Percentiles rank a stretch among this genome's conserved stretches.
Conservation (phyloP, 2,113 vertebrate species). For the Mobula birostris region DNA sequence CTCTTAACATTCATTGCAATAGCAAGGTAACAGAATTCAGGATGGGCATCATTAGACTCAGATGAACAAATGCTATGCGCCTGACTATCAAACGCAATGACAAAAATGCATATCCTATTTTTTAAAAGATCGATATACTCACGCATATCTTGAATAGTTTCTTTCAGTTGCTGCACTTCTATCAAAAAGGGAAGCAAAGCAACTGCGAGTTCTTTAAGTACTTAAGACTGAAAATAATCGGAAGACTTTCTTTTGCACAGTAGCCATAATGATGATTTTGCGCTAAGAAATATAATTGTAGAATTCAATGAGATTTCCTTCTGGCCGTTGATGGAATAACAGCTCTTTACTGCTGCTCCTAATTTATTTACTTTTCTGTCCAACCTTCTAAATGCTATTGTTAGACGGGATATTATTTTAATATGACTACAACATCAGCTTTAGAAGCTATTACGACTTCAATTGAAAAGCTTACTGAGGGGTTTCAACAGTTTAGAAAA, state of each 20-base stretch:
- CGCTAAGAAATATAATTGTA: background rate
- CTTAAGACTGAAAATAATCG: background rate
- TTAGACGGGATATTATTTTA: too few species aligned
- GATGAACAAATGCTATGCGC: background rate
- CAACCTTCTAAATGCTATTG: too few species aligned
- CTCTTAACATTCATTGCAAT: background rate
- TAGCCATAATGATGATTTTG: background rate
- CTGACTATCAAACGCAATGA: background rate
- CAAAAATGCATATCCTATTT: too few species aligned
- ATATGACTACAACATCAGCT: too few species aligned
- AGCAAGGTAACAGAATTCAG: background rate
- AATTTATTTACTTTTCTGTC: too few species aligned
- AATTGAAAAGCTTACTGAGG: too few species aligned
- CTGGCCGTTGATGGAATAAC: too few species aligned
- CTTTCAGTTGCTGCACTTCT: background rate
- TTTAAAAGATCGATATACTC: background rate
- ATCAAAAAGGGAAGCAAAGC: background rate
- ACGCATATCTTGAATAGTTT: background rate
- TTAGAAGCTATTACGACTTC: too few species aligned
- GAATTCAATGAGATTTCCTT: too few species aligned
- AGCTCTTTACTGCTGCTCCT: too few species aligned
- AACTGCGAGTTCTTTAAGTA: background rate
- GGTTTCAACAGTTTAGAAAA: too few species aligned
- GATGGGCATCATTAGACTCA: background rate
- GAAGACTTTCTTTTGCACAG: background rate